phyloP scores from a whole-genome alignment of 2,888 invertebrate genomes.

The Ophion obscuratus region DNA sequence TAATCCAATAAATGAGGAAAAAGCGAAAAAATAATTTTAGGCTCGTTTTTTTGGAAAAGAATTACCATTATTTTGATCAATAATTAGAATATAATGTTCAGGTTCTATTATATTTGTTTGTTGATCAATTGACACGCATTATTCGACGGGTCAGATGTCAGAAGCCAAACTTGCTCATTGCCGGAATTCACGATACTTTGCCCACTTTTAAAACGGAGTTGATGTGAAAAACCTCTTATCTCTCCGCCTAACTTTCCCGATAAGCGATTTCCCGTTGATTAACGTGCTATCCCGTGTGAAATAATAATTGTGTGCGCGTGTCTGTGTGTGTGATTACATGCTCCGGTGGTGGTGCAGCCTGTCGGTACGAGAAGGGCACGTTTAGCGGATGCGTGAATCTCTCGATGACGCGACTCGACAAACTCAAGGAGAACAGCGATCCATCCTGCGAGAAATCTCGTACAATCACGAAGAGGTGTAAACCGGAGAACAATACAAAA shows the following conservation, averaged over 20 bases:
- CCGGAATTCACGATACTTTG: no score
- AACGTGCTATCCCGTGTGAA: conserved; percentile 17
- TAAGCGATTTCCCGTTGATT: not conserved
- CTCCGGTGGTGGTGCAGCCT: conserved; percentile 86
- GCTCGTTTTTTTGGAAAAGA: no score
- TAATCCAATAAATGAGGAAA: no score
- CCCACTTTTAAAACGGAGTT: no score
- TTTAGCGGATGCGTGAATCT: conserved; percentile 94
- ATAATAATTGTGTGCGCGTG: conserved; percentile 69
- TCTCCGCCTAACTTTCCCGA: not conserved
- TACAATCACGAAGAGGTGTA: conserved; percentile 94
- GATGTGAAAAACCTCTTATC: no score
- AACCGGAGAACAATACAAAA: conserved; percentile 83
- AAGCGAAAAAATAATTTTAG: no score
- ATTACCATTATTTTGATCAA: no score
- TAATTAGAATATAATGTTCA: no score
- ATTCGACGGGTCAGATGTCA: no score
- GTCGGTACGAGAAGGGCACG: conserved; percentile 94
- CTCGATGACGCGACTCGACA: conserved; percentile 93
- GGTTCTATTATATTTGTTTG: no score
- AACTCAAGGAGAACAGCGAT: conserved; percentile 92
- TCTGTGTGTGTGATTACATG: conserved; percentile 72
- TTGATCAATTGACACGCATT: no score
- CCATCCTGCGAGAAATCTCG: conserved; percentile 93
- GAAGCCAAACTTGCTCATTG: no score